Conservation (phyloP, 2,113 vertebrate genomes). For the Paramisgurnus dabryanus region DNA sequence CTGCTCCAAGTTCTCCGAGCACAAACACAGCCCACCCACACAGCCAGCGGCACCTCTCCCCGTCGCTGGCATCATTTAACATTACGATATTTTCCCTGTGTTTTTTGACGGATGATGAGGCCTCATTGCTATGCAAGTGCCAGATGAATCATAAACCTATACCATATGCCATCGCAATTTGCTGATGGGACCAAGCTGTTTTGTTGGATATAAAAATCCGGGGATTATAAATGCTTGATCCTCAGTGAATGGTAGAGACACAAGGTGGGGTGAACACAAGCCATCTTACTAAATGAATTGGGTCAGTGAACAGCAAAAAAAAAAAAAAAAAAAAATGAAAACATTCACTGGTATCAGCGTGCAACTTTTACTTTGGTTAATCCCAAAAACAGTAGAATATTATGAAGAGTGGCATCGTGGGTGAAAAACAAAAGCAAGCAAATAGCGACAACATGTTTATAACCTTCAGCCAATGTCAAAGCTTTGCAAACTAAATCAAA, state of each 20-base stretch:
- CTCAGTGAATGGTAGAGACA: constrained; percentile 74
- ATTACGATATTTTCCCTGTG: constrained; percentile 76
- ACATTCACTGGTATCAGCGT: constrained; percentile 9
- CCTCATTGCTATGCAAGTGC: constrained; percentile 86
- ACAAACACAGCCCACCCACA: constrained; percentile 65
- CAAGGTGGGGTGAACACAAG: constrained; percentile 66
- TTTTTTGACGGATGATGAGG: constrained; percentile 85
- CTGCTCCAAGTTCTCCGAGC: constrained; percentile 60
- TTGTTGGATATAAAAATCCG: constrained; percentile 92
- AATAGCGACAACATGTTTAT: constrained; percentile 67
- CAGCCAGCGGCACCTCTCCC: constrained; percentile 60
- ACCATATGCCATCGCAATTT: constrained; percentile 99
- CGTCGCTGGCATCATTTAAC: constrained; percentile 69
- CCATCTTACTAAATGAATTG: constrained; percentile 68
- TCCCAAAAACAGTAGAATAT: constrained; percentile 1
- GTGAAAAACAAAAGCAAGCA: constrained; percentile 49
- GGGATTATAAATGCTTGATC: constrained; percentile 90
- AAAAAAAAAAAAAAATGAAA: neutral
- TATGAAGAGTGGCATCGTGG: constrained; percentile 24
- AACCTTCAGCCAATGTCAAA: constrained; percentile 55
- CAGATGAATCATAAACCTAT: constrained; percentile 99
- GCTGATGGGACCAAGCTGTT: constrained; percentile 99
- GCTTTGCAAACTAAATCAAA: constrained; percentile 10
- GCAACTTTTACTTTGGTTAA: constrained; percentile 25
- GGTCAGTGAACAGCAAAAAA: constrained; percentile 62